phyloP scores from a whole-genome alignment of 2,888 invertebrate species.

The Tachina grossa region DNA sequence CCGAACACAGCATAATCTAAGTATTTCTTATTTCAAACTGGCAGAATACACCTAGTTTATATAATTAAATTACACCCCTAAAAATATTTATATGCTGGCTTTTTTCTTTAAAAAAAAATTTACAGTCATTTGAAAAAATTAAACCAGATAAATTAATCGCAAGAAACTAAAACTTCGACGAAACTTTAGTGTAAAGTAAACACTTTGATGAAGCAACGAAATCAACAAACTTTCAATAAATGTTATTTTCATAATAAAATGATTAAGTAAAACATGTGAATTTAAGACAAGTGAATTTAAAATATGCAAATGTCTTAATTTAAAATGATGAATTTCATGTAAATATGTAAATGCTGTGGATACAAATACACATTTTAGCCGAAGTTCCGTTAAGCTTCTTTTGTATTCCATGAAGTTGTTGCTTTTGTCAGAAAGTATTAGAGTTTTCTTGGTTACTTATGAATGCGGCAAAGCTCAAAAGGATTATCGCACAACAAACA shows the following conservation, averaged over 20 bases:
- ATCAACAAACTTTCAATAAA: not conserved
- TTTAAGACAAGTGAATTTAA: not conserved
- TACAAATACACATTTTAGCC: conserved; percentile 9
- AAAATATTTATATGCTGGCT: too few species aligned
- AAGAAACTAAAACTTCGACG: not conserved
- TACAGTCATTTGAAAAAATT: not conserved
- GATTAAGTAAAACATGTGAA: not conserved
- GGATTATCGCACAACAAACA: conserved; percentile 76
- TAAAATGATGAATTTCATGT: conserved; percentile 31
- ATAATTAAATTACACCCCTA: too few species aligned
- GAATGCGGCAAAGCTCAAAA: conserved; percentile 80
- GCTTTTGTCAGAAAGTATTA: conserved; percentile 45
- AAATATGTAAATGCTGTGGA: conserved; percentile 4
- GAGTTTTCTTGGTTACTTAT: conserved; percentile 57
- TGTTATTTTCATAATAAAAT: not conserved
- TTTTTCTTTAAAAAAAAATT: too few species aligned
- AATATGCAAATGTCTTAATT: not conserved
- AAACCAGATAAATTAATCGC: not conserved
- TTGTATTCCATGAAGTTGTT: conserved; percentile 38
- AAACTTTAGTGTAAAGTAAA: not conserved
- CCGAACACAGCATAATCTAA: too few species aligned
- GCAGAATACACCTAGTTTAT: too few species aligned
- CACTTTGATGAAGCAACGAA: not conserved
- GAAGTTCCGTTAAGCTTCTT: conserved; percentile 62
- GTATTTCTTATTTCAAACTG: too few species aligned